Evolutionary conservation across 1,140 invertebrate species (phyloP).

Genomic region (Sarcophaga bullata): DNA sequence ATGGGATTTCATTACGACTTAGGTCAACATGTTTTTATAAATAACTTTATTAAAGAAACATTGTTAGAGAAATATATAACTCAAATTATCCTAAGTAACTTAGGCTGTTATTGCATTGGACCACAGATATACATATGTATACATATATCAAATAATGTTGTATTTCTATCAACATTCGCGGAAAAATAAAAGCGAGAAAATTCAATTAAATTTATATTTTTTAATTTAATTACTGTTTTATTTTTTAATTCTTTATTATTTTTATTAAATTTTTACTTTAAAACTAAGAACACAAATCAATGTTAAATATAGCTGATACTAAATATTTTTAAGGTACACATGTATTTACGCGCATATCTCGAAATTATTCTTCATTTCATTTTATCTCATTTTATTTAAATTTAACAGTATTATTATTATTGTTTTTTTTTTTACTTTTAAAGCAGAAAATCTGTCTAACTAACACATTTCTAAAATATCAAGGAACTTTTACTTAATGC

Average conservation of each 20-base stretch:
- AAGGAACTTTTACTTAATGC: conserved; percentile 12
- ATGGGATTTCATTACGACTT: no score
- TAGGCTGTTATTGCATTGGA: no score
- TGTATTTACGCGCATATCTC: conserved; percentile 1
- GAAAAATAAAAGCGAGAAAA: neutral
- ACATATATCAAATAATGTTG: neutral
- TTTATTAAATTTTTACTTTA: neutral
- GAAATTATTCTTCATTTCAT: neutral
- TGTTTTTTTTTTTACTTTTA: no score
- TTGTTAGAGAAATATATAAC: no score
- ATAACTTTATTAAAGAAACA: no score
- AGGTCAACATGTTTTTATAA: no score
- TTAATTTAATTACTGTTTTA: neutral
- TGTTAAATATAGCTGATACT: neutral
- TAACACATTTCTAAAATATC: neutral
- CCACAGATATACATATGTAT: neutral
- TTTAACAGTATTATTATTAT: no score
- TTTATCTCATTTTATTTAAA: no score
- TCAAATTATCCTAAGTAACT: no score
- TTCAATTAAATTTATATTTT: neutral
- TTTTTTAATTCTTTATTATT: neutral
- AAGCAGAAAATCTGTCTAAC: neutral
- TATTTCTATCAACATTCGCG: neutral
- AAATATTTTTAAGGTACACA: neutral
- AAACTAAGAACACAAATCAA: conserved; percentile 12